phyloP scores from a whole-genome alignment of 2,797 vertebrate species.

The Poecilia gillii region DNA sequence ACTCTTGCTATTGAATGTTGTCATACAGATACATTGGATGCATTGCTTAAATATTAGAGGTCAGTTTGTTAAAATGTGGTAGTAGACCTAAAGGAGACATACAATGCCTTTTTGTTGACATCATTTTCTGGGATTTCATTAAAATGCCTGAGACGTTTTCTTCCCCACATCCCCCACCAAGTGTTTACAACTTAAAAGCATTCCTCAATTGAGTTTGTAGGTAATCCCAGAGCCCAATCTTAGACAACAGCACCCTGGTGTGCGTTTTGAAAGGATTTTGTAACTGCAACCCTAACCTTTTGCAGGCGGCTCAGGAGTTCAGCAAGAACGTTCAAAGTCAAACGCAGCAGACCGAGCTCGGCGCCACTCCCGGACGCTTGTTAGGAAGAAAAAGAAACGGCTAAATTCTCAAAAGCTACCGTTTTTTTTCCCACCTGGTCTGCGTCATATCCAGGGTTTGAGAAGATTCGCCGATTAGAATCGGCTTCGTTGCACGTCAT shows the following conservation, averaged over 20 bases:
- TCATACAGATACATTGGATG: not conserved
- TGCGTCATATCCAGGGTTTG: not conserved
- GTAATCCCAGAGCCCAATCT: not conserved
- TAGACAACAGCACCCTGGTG: not conserved
- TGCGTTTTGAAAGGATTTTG: not conserved
- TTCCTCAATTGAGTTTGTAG: not conserved
- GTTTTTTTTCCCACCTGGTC: not conserved
- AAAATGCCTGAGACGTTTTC: not conserved
- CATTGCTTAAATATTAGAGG: not conserved
- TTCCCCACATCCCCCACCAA: accelerated
- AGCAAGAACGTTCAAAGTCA: not conserved
- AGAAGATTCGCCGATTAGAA: not conserved
- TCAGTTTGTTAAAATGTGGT: not conserved
- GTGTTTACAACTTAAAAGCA: not conserved
- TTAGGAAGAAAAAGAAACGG: not conserved
- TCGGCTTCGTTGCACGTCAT: not conserved
- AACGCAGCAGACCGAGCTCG: not conserved
- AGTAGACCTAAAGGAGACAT: not conserved
- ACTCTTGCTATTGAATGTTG: not conserved
- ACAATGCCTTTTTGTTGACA: not conserved
- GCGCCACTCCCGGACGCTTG: not conserved
- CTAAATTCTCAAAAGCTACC: not conserved
- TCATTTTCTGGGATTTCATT: not conserved
- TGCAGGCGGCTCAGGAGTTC: not conserved
- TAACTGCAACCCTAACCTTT: not conserved